Evolutionary conservation across 2,888 invertebrate genomes (phyloP).

Genomic region (Andrena praecox): DNA sequence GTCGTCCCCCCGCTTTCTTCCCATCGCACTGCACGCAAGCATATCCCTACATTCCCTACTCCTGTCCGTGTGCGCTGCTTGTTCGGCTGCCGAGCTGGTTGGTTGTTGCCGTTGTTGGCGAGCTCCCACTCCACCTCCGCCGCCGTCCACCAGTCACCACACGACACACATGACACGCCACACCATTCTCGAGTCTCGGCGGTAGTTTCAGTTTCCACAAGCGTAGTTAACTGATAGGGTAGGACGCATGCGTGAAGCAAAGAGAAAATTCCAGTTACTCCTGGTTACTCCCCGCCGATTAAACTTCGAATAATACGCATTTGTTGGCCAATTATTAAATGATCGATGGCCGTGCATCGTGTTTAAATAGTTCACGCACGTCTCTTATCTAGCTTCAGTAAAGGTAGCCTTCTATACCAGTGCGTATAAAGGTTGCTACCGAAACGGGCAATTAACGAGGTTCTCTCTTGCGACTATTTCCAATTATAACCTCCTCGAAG

Average conservation of each 20-base stretch:
- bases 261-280: conserved; percentile 59
- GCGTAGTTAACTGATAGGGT: conserved; percentile 72
- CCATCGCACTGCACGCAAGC: too few species aligned
- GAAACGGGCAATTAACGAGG: conserved; percentile 55
- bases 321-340: conserved; percentile 64
- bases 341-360: conserved; percentile 67
- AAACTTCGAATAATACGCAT: conserved; percentile 66
- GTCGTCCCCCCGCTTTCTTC: too few species aligned
- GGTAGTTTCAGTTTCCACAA: conserved; percentile 63
- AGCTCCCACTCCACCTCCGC: too few species aligned
- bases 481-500: conserved; percentile 45
- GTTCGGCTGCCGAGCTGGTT: background rate
- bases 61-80: too few species aligned
- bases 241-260: conserved; percentile 60
- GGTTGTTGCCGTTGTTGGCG: background rate
- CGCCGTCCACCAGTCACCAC: too few species aligned
- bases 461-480: conserved; percentile 33
- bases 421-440: conserved; percentile 93
- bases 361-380: conserved; percentile 62
- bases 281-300: conserved; percentile 54
- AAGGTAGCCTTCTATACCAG: conserved; percentile 93
- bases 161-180: too few species aligned
- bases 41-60: too few species aligned
- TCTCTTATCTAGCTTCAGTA: conserved; percentile 64
- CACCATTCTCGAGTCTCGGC: background rate